Evolutionary conservation across 2,888 invertebrate genomes (phyloP), one percentile per base, ranked within the genome.

Genomic region (Cotesia congregata): DNA sequence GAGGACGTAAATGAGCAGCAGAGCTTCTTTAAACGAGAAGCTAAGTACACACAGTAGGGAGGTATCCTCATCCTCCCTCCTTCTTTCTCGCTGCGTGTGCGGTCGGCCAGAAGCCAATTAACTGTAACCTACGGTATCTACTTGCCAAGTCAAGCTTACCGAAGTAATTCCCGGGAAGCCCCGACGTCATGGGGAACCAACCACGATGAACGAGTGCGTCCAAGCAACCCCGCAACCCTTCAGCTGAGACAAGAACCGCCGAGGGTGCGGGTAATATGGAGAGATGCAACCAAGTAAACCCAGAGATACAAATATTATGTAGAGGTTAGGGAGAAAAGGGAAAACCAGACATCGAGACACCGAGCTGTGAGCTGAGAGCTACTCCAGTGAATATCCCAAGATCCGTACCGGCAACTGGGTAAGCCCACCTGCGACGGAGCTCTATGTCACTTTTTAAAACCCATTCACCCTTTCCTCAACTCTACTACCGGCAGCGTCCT

Each of bases 101-200:
- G 50, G 70, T 68, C 77, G 78, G 81, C 77, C 79, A 80, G 85
- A 85, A 85, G 85, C 85, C 85, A 85, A 85, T 85, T 85, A 85
- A 85, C 85, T 85, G 85, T 85, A 83, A 84, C 84, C 83, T 81
- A 81, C 83, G 83, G 84, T 84, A 85, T 85, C 83, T 83, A 82
- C 85, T 82, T 82, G 85, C 83, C 83, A 79, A 84, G 83, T 84
- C 82, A 78, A 83, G 85, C 82, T 85, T 85, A 85, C 82, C 80
- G 77, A 81, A 82, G 81, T 85, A 85, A 85, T 84, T 81, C 83
- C 80, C 79, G 75, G 75, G 85, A 85, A 85, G 85, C 85, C 85
- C 83, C 79, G 81, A 12, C 83, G 81, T 79, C 73, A 79, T 75
- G 77, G 76, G 72, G 61, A 12, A 1, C 50, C 9, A 50, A 7